These are phyloP conservation scores for Thryonomys swinderianus DNA, from an alignment of 2,113 vertebrate genomes.

Conservation along the genomic window DNA sequence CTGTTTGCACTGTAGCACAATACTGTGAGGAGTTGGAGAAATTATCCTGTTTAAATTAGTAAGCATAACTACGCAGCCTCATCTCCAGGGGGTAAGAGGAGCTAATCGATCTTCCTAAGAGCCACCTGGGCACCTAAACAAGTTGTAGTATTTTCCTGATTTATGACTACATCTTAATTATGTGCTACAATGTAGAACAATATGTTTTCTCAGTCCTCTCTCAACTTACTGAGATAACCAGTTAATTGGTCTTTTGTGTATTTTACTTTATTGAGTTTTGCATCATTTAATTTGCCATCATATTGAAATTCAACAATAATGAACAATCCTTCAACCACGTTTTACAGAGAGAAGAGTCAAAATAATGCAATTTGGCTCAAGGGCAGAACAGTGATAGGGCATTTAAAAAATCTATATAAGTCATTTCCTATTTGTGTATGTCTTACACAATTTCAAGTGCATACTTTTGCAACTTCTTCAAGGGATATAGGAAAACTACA, in stretches of 20 bases:
- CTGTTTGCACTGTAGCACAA: not conserved
- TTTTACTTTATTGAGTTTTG: constrained; percentile 82
- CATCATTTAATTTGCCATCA: constrained; percentile 81
- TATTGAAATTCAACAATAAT: constrained; percentile 78
- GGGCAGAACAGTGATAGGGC: not conserved
- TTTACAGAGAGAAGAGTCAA: constrained; percentile 50
- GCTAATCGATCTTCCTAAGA: constrained; percentile 79
- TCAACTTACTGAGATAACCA: constrained; percentile 81
- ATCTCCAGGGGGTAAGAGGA: constrained; percentile 69
- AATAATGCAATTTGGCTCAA: constrained; percentile 62
- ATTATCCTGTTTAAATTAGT: constrained; percentile 41
- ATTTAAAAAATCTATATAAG: not conserved
- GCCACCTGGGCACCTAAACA: constrained; percentile 78
- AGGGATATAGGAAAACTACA: constrained; percentile 7
- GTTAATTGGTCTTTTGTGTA: constrained; percentile 82
- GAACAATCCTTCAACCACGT: constrained; percentile 72
- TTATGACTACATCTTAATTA: constrained; percentile 82
- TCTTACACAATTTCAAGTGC: constrained; percentile 19
- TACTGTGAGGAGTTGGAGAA: not conserved
- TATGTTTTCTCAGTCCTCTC: constrained; percentile 74
- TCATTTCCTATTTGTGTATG: not conserved
- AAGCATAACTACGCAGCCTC: constrained; percentile 51
- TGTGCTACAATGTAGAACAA: constrained; percentile 71
- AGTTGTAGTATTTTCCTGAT: constrained; percentile 79
- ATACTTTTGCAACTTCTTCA: constrained; percentile 52